A percentile compares a stretch with the other conserved stretches of the same genome.
These are phyloP conservation scores for Apeira syringaria DNA, from an alignment of 2,888 invertebrate genomes.

Conservation along the genomic window DNA sequence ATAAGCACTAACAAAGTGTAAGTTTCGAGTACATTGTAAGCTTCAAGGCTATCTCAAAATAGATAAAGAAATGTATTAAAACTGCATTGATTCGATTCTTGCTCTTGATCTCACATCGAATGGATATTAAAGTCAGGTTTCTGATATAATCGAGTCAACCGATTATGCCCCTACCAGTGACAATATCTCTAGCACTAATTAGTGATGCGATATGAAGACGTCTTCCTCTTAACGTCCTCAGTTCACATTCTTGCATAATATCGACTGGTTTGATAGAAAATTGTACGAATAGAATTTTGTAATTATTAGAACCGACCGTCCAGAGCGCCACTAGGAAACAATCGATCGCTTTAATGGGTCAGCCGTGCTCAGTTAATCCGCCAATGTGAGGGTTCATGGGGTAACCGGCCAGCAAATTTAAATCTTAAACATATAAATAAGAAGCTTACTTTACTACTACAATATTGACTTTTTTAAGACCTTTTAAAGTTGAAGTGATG, in stretches of 20 bases:
- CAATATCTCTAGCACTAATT: slow-evolving; percentile 34
- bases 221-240: slow-evolving; percentile 29
- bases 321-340: slow-evolving; percentile 75
- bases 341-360: slow-evolving; percentile 83
- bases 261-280: slow-evolving; percentile 23
- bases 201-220: slow-evolving; percentile 32
- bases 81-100: slow-evolving; percentile 18
- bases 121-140: slow-evolving; percentile 18
- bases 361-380: slow-evolving; percentile 78
- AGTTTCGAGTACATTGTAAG: slow-evolving; percentile 15
- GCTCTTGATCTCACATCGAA: slow-evolving; percentile 18
- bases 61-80: slow-evolving; percentile 12
- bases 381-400: slow-evolving; percentile 59
- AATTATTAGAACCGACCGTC: slow-evolving; percentile 59
- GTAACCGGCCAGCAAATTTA: slow-evolving; percentile 51
- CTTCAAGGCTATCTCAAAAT: slow-evolving; percentile 4
- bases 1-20: background rate
- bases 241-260: slow-evolving; percentile 33
- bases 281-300: slow-evolving; percentile 49
- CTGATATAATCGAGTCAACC: slow-evolving; percentile 23
- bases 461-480: slow-evolving; percentile 47
- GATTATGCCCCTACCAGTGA: slow-evolving; percentile 29
- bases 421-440: slow-evolving; percentile 53
- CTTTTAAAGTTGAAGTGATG: slow-evolving; percentile 50
- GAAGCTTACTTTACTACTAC: slow-evolving; percentile 50